Conservation (phyloP, 2,888 invertebrate genomes). For the Megamerina dolium region DNA sequence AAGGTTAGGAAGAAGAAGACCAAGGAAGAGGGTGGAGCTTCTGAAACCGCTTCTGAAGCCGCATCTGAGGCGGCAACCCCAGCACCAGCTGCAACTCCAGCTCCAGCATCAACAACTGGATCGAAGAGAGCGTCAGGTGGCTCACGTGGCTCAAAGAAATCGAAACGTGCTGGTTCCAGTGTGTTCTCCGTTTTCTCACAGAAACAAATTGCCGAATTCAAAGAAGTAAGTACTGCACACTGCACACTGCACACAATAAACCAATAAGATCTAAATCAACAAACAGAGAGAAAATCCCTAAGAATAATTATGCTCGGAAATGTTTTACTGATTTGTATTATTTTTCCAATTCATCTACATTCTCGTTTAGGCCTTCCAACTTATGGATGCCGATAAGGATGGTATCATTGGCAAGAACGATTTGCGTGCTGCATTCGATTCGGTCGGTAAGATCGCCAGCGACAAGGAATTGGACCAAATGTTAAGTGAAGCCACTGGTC, state of each 20-base stretch:
- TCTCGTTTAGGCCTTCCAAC: conserved; percentile 72
- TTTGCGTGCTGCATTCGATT: conserved; percentile 86
- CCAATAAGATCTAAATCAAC: background rate
- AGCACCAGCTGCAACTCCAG: conserved; percentile 64
- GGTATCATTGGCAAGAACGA: conserved; percentile 85
- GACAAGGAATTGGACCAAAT: conserved; percentile 90
- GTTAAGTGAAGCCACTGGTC: conserved; percentile 81
- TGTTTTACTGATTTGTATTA: background rate
- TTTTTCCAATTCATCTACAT: background rate
- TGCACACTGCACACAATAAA: background rate
- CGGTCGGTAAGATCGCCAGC: conserved; percentile 79
- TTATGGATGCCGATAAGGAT: conserved; percentile 95
- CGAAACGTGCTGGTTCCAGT: conserved; percentile 87
- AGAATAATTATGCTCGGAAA: background rate
- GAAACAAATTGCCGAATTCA: conserved; percentile 93
- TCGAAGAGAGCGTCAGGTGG: conserved; percentile 77
- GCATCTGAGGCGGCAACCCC: conserved; percentile 58
- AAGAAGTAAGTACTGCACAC: conserved; percentile 71
- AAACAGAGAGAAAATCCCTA: background rate
- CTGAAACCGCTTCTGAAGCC: conserved; percentile 55
- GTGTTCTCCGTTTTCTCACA: conserved; percentile 97
- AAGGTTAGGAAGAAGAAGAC: conserved; percentile 86
- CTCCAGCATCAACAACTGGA: conserved; percentile 63
- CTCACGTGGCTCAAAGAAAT: conserved; percentile 55
- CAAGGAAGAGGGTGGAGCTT: conserved; percentile 60